Evolutionary conservation across 1,140 invertebrate species (phyloP), one percentile per base, ranked within the genome.

Genomic region (Calephelis nemesis): DNA sequence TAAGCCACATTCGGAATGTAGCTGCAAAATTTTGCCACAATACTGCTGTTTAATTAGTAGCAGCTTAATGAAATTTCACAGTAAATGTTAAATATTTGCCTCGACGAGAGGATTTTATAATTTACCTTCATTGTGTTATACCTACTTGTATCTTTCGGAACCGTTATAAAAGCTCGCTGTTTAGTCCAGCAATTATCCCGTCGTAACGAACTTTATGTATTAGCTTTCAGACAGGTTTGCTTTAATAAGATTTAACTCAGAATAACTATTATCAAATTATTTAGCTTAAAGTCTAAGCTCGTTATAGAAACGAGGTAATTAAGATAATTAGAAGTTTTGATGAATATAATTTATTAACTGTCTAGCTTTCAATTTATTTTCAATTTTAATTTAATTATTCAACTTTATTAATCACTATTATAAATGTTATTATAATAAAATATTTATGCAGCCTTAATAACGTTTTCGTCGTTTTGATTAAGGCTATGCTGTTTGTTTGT

Each of bases 1-100:
- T 48, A 69, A 71, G 69, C 72, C 72, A 69, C 73, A 68, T 67
- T 73, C 66, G 69, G 63, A 68, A 48, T 63, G 50, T 50, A 67
- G 19, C 47, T 58, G 65, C 67, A 69, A 69, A 68, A 75, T 58
- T 58, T 76, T 73, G 50, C 72, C 77, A 77, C 74, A 81, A 76
- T 74, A 78, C 74, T 65, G 68, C 71, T 75, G 72, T 77, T 79
- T 79, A 81, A 81, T 81, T 81, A 77, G 74, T 65, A 69, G 49
- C 54, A 54, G 65, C 69, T 79, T 79, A 77, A 81, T 81, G 74
- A 77, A 81, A 74, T 75, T 66, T 69, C 76, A 48, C 62, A 68
- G 76, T 76, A 70, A 72, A 70, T 68, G 75, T 74, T 63, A 79
- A 75, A 76, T 74, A 76, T 78, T 74, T 74, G 68, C 63, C 42